Percentiles rank a stretch among this genome's conserved stretches.
These are phyloP conservation scores for Theretra japonica DNA, from an alignment of 2,888 invertebrate species.

Conservation along the genomic window DNA sequence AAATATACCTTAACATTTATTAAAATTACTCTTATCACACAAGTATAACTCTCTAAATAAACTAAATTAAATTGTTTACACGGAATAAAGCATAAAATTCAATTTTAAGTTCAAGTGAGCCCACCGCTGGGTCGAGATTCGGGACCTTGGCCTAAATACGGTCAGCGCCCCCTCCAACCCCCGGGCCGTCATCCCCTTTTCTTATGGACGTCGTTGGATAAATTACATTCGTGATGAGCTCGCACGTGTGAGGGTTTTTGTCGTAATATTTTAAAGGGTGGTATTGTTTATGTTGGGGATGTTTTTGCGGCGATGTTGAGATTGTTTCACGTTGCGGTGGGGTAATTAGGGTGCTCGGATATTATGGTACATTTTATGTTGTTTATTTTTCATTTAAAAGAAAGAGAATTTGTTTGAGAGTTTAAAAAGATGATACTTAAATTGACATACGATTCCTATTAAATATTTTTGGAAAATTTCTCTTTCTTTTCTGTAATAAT, in stretches of 20 bases:
- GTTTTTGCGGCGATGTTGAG: constrained; percentile 14
- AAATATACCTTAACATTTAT: background rate
- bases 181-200: constrained; percentile 37
- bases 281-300: constrained; percentile 3
- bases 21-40: background rate
- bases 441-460: too few relatives aligned
- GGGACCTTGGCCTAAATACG: constrained; percentile 50
- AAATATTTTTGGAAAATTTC: too few relatives aligned
- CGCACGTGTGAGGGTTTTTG: constrained; percentile 41
- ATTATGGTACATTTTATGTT: background rate
- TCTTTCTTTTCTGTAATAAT: too few relatives aligned
- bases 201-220: constrained; percentile 43
- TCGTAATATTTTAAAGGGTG: constrained; percentile 28
- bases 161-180: constrained; percentile 32
- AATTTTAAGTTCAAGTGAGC: background rate
- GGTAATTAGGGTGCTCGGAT: constrained; percentile 3
- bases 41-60: background rate
- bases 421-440: too few relatives aligned
- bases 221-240: constrained; percentile 44
- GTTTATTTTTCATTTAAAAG: too few relatives aligned
- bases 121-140: constrained; percentile 28
- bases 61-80: background rate
- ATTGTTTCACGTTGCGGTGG: background rate
- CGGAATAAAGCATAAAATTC: background rate
- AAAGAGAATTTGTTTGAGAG: too few relatives aligned